A percentile compares a stretch with the other conserved stretches of the same genome.
phyloP scores from a whole-genome alignment of 2,888 invertebrate species.

The Nebria brevicollis region DNA sequence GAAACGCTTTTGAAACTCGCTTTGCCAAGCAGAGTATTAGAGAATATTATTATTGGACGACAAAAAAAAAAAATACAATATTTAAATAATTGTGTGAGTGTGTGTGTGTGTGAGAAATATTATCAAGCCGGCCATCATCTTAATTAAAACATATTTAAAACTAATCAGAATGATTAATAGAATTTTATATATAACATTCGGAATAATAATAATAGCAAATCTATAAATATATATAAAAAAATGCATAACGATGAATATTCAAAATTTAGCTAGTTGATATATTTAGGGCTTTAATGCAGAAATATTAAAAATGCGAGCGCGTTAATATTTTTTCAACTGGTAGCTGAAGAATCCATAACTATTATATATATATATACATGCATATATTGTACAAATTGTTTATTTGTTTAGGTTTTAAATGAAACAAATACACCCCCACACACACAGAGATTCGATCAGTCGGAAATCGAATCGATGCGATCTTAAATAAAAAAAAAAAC shows the following conservation, averaged over 20 bases:
- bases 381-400: background rate
- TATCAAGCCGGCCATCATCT: background rate
- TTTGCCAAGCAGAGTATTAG: background rate
- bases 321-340: background rate
- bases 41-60: background rate
- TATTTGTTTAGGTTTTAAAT: background rate
- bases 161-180: background rate
- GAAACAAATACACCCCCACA: conserved; percentile 32
- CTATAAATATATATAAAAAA: background rate
- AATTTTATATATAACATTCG: background rate
- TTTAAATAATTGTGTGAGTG: background rate
- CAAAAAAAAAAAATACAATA: background rate
- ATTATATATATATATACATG: no score
- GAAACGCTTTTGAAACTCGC: background rate
- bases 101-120: background rate
- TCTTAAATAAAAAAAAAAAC: conserved; percentile 2
- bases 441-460: conserved; percentile 19
- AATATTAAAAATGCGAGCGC: background rate
- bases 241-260: background rate
- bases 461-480: conserved; percentile 21
- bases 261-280: background rate
- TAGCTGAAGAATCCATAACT: background rate
- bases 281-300: background rate
- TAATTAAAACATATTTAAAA: background rate
- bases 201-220: background rate